Evolutionary conservation across 1,140 invertebrate species (phyloP), one percentile per base, ranked within the genome.

Genomic region (Pogonognathellus flavescens): DNA sequence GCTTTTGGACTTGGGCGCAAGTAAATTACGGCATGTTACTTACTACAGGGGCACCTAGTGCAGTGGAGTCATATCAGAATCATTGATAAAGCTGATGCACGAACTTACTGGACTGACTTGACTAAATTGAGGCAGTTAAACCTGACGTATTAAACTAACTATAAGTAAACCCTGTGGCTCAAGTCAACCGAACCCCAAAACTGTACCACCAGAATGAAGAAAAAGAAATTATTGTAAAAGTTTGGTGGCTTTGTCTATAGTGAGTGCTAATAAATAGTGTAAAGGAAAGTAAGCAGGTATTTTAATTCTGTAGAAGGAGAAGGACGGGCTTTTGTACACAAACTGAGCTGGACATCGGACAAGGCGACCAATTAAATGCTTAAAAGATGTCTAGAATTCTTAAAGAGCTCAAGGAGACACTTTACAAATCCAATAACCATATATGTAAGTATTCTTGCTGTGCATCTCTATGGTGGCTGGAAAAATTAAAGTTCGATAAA

Each of bases 341-440:
- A 25, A 66, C 22, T 31, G 1, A 31, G 22, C 60, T 84, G 62
- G 83, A 84, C 83, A 84, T 50, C 13, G 72, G 50, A 84, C 83
- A 84, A 84, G 84, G 72, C 25, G 76, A 82, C 84, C 84, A 82
- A 85, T 85, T 85, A 85, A 85, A 76, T 49, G 10, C 53, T 76
- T 85, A 55, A 83, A 85, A 85, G 76, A 41, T 82, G 80, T 81
- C 84, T 55, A 82, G 84, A 85, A 85, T 85, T 81, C 84, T 59
- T 85, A 85, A 85, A 84, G 52, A 84, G 83, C 18, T 20, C 49
- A 31, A 31, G 20, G 50, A 84, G 60, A 60, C 49, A 72, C 66
- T 72, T 72, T 72, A 72, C 22, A 25, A 50, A 14, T n/a, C 66
- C 13, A 72, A 72, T 49, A 72, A 72, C 60, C 50, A 72, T 50